Evolutionary conservation across 1,140 invertebrate species (phyloP).

Genomic region (Littorina saxatilis): DNA sequence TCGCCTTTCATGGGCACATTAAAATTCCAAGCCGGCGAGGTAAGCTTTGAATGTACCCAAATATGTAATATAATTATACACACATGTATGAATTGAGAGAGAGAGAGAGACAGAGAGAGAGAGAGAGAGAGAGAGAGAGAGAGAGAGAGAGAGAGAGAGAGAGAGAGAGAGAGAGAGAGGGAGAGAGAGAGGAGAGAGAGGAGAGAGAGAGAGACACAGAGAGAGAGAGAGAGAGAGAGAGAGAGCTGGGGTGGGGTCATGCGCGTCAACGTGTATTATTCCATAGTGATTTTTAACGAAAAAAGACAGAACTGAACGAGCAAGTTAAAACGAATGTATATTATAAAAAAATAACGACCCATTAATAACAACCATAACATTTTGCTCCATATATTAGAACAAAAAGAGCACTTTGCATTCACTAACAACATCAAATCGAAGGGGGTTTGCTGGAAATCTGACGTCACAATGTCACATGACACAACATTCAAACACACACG

Average conservation of each 20-base stretch:
- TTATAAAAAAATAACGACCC: no score
- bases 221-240: slow-evolving; percentile 23
- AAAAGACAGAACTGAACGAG: no score
- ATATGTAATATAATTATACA: no score
- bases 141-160: slow-evolving; percentile 1
- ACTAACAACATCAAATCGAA: slow-evolving; percentile 4
- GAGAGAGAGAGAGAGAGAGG: not conserved
- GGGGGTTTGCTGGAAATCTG: not conserved
- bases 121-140: not conserved
- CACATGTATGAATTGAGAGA: no score
- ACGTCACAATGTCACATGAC: not conserved
- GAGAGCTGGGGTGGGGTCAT: not conserved
- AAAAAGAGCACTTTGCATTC: not conserved
- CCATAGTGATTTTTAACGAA: not conserved
- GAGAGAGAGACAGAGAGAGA: no score
- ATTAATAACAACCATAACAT: no score
- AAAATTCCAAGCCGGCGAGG: no score
- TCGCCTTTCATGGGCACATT: no score
- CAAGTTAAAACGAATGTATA: no score
- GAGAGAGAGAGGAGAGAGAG: not conserved
- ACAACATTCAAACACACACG: no score
- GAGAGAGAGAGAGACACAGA: slow-evolving; percentile 25
- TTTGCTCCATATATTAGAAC: no score
- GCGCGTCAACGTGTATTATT: not conserved
- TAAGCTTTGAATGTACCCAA: no score